Percentiles rank a stretch among this genome's conserved stretches.
Conservation (phyloP, 1,140 invertebrate genomes). For the Orchestia grillus region DNA sequence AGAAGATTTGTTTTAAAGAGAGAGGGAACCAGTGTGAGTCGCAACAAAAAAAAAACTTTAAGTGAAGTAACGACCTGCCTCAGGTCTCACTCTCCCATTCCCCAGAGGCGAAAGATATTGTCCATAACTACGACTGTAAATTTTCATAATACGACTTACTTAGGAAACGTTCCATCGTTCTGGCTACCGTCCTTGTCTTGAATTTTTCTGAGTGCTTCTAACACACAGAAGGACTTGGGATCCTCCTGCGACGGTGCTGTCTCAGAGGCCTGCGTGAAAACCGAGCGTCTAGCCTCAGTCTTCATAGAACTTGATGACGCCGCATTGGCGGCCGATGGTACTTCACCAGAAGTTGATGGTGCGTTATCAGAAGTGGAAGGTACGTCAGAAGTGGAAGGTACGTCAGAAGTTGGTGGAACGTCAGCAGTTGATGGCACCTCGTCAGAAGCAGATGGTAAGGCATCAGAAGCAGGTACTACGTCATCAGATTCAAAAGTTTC, state of each 20-base stretch:
- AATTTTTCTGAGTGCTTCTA: conserved; percentile 22
- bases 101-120: neutral
- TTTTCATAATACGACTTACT: neutral
- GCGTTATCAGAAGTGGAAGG: neutral
- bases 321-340: neutral
- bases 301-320: too few species aligned
- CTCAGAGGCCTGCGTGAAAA: neutral
- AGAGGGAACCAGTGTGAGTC: too few species aligned
- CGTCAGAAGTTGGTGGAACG: neutral
- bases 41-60: too few species aligned
- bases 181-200: neutral
- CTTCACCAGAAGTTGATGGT: neutral
- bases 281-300: neutral
- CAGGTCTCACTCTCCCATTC: neutral
- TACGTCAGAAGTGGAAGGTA: neutral
- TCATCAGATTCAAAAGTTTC: neutral
- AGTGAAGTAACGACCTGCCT: neutral
- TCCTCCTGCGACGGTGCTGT: neutral
- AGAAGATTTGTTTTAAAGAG: too few species aligned
- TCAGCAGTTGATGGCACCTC: neutral
- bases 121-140: neutral
- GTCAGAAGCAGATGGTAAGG: neutral
- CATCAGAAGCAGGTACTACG: neutral
- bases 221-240: neutral
- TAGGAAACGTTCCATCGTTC: neutral